A percentile compares a stretch with the other conserved stretches of the same genome.
phyloP scores from a whole-genome alignment of 2,888 invertebrate species.

The Koerneria pararmatus region DNA sequence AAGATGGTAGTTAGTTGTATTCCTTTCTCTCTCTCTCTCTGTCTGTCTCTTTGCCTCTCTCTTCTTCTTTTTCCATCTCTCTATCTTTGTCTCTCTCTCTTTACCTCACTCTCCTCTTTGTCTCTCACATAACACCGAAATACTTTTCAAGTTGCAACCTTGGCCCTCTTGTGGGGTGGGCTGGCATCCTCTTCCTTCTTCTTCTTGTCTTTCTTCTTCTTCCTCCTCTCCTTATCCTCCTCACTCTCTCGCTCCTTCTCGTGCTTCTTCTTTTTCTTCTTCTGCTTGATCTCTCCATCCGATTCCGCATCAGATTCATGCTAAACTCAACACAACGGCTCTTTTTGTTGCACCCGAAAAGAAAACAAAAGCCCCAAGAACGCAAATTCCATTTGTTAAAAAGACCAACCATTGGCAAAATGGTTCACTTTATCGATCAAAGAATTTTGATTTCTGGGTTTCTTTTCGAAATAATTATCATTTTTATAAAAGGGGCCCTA shows the following conservation, averaged over 20 bases:
- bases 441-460: too few relatives aligned
- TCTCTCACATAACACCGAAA: background rate
- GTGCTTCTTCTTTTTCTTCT: constrained; percentile 35
- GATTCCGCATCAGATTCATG: constrained; percentile 31
- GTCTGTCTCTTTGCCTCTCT: constrained; percentile 2
- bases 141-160: background rate
- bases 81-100: background rate
- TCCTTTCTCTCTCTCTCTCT: background rate
- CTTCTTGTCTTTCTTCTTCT: constrained; percentile 11
- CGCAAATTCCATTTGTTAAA: too few relatives aligned
- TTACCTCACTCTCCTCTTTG: background rate
- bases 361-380: too few relatives aligned
- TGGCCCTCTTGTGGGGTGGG: background rate
- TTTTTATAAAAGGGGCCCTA: too few relatives aligned
- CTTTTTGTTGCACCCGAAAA: too few relatives aligned
- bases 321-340: background rate
- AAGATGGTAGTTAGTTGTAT: too few relatives aligned
- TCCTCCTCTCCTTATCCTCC: constrained; percentile 28
- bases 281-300: constrained; percentile 33
- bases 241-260: constrained; percentile 29
- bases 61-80: background rate
- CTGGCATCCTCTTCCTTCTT: background rate
- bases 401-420: too few relatives aligned
- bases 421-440: too few relatives aligned
- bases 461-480: too few relatives aligned